Conservation (phyloP, 2,888 invertebrate species). For the Gisinianus flammeolus region DNA sequence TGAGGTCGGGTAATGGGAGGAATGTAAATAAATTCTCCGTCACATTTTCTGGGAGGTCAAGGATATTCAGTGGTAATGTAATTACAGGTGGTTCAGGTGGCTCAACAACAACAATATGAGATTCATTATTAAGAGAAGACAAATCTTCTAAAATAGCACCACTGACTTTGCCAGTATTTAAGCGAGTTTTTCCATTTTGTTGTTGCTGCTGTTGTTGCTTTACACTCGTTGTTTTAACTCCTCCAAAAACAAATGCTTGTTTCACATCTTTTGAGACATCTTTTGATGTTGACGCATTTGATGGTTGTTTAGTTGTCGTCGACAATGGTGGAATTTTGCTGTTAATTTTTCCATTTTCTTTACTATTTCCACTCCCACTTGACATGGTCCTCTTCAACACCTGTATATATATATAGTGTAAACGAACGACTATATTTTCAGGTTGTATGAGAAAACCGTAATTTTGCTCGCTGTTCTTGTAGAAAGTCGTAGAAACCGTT, state of each 20-base stretch:
- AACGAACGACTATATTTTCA: too few species aligned
- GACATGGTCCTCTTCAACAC: slow-evolving; percentile 26
- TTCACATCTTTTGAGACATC: slow-evolving; percentile 24
- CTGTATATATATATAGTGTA: too few species aligned
- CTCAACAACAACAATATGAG: slow-evolving; percentile 4
- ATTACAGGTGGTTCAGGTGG: slow-evolving; percentile 14
- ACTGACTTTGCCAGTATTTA: neutral
- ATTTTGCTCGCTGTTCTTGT: too few species aligned
- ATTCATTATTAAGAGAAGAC: slow-evolving; percentile 19
- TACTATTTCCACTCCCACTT: slow-evolving; percentile 33
- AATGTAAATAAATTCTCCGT: slow-evolving; percentile 91
- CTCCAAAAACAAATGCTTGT: slow-evolving; percentile 28
- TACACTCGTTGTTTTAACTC: neutral
- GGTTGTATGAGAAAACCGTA: slow-evolving; percentile 10
- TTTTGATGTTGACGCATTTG: slow-evolving; percentile 31
- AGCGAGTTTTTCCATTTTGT: slow-evolving; percentile 21
- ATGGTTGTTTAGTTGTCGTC: slow-evolving; percentile 11
- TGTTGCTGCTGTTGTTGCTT: slow-evolving; percentile 18
- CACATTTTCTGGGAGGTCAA: slow-evolving; percentile 75
- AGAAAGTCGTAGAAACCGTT: too few species aligned
- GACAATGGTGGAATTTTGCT: slow-evolving; percentile 12
- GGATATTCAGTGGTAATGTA: slow-evolving; percentile 38
- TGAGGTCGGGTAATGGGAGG: slow-evolving; percentile 82
- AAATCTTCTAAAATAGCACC: slow-evolving; percentile 37
- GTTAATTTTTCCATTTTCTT: slow-evolving; percentile 33